Conservation (phyloP, 2,113 vertebrate genomes). For the Phalacrocorax pelagicus region DNA sequence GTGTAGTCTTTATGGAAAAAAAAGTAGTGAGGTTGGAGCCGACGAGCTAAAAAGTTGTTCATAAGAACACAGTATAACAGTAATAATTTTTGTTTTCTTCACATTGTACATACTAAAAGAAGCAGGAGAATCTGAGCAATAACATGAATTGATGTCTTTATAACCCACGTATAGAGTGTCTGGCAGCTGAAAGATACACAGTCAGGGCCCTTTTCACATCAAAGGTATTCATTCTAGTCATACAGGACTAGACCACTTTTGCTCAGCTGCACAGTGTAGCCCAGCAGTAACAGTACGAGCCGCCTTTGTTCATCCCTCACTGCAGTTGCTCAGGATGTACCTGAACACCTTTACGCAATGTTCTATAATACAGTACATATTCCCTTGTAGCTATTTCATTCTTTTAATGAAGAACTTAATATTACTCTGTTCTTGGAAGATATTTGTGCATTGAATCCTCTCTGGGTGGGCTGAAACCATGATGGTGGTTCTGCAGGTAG, state of each 20-base stretch:
- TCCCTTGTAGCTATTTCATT: neutral
- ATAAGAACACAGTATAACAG: neutral
- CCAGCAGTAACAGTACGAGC: neutral
- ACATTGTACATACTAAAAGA: neutral
- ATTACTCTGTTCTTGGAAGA: neutral
- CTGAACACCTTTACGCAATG: neutral
- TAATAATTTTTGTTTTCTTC: neutral
- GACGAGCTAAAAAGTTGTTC: neutral
- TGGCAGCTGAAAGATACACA: neutral
- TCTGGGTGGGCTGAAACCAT: neutral
- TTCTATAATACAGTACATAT: too few relatives aligned
- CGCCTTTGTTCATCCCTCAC: neutral
- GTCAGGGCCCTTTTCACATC: neutral
- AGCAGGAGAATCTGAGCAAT: neutral
- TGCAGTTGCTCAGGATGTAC: neutral
- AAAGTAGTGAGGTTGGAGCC: neutral
- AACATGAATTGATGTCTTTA: slow-evolving; percentile 12
- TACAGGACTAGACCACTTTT: neutral
- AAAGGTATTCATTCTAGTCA: neutral
- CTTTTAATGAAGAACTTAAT: neutral
- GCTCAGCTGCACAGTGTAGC: neutral
- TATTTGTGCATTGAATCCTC: neutral
- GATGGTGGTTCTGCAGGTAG: neutral
- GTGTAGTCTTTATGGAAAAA: neutral
- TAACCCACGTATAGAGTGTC: neutral